Conservation (phyloP, 1,140 invertebrate genomes). For the Pseudobourletiella spinata region DNA sequence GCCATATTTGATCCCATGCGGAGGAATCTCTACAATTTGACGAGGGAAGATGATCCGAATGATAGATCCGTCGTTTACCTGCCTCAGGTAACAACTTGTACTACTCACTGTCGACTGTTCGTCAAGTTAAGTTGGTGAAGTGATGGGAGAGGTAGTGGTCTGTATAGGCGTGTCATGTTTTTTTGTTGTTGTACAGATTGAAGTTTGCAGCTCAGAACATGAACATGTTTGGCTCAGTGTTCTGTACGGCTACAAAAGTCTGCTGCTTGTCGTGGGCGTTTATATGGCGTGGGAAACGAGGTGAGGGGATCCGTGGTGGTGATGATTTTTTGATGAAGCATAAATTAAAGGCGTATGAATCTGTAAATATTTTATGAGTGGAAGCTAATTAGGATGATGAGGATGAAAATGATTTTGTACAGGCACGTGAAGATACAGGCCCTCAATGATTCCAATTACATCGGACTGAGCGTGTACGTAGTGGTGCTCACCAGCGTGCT, state of each 20-base stretch:
- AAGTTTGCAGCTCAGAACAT: slow-evolving; percentile 75
- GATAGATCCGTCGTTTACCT: slow-evolving; percentile 75
- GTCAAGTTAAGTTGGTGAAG: background rate
- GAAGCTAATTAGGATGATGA: too few species aligned
- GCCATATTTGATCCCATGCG: slow-evolving; percentile 74
- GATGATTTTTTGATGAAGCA: too few species aligned
- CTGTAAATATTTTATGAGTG: too few species aligned
- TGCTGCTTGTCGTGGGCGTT: slow-evolving; percentile 76
- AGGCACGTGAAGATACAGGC: slow-evolving; percentile 93
- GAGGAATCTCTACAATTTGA: slow-evolving; percentile 69
- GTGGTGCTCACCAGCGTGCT: slow-evolving; percentile 78
- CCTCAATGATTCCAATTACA: slow-evolving; percentile 94
- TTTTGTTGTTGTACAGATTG: too few species aligned
- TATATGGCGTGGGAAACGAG: slow-evolving; percentile 97
- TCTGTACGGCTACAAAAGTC: slow-evolving; percentile 80
- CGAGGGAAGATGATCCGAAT: slow-evolving; percentile 61
- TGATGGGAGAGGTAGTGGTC: background rate
- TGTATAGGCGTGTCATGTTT: too few species aligned
- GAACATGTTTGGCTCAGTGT: slow-evolving; percentile 76
- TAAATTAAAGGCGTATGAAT: too few species aligned
- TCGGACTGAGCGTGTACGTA: slow-evolving; percentile 84
- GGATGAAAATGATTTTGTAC: slow-evolving; percentile 4
- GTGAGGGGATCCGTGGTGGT: slow-evolving; percentile 39
- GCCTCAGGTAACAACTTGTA: slow-evolving; percentile 77
- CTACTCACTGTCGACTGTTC: too few species aligned